A percentile compares a stretch with the other conserved stretches of the same genome.
phyloP scores from a whole-genome alignment of 2,113 vertebrate genomes.

The Corapipo altera region DNA sequence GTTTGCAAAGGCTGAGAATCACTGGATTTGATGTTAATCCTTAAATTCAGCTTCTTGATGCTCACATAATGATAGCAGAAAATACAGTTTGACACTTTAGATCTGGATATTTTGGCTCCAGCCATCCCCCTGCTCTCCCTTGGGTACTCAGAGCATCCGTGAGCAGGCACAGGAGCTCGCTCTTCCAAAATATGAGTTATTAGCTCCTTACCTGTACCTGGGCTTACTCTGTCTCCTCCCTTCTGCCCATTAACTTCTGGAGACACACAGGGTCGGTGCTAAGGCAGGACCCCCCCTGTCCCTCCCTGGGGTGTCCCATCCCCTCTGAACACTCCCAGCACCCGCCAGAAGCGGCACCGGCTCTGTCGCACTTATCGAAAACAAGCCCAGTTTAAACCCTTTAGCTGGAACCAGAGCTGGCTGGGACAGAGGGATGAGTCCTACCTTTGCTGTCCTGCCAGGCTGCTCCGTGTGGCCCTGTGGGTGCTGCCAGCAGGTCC shows the following conservation, averaged over 20 bases:
- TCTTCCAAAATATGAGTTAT: rapidly evolving
- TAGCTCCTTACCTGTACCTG: neutral
- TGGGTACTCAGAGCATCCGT: rapidly evolving
- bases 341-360: rapidly evolving
- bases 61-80: rapidly evolving
- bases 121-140: neutral
- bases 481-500: neutral
- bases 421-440: rapidly evolving
- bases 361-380: neutral
- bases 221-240: neutral
- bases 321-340: rapidly evolving
- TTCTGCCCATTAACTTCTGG: rapidly evolving
- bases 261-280: rapidly evolving
- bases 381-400: rapidly evolving
- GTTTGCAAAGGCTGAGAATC: rapidly evolving
- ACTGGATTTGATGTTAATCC: rapidly evolving
- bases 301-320: neutral
- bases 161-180: rapidly evolving
- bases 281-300: neutral
- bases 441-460: neutral
- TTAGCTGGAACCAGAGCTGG: rapidly evolving
- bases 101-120: neutral
- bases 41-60: neutral
- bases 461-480: neutral
- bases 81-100: rapidly evolving